A percentile compares a stretch with the other conserved stretches of the same genome.
Evolutionary conservation across 2,113 vertebrate genomes (phyloP).

Genomic region (Stegastes partitus): DNA sequence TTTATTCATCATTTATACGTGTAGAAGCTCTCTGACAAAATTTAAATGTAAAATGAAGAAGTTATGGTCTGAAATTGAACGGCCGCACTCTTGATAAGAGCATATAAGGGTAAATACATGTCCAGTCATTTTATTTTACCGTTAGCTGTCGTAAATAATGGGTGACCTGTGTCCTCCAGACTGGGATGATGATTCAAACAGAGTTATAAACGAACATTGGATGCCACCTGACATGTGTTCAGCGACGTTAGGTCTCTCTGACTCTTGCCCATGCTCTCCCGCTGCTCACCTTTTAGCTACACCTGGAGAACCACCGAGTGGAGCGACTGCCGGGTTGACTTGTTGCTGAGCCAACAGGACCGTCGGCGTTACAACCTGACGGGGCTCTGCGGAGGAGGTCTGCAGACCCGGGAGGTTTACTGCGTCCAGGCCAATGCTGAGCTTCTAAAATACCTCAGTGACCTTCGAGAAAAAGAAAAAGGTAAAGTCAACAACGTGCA

Average conservation of each 20-base stretch:
- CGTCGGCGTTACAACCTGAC: constrained; percentile 93
- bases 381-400: constrained; percentile 92
- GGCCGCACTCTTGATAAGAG: too few species aligned
- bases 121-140: too few species aligned
- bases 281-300: constrained; percentile 80
- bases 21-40: background rate
- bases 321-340: constrained; percentile 93
- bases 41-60: too few species aligned
- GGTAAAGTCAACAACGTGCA: constrained; percentile 80
- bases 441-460: constrained; percentile 86
- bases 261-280: background rate
- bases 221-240: background rate
- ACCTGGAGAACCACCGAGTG: constrained; percentile 94
- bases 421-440: constrained; percentile 92
- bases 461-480: constrained; percentile 88
- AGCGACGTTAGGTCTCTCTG: background rate
- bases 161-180: background rate
- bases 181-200: background rate
- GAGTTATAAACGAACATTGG: background rate
- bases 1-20: background rate
- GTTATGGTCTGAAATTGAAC: too few species aligned
- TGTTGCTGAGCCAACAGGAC: constrained; percentile 95
- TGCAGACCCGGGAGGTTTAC: constrained; percentile 93
- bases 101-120: too few species aligned
- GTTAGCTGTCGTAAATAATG: background rate